Evolutionary conservation across 2,113 vertebrate species (phyloP).

Genomic region (Chiloscyllium plagiosum): DNA sequence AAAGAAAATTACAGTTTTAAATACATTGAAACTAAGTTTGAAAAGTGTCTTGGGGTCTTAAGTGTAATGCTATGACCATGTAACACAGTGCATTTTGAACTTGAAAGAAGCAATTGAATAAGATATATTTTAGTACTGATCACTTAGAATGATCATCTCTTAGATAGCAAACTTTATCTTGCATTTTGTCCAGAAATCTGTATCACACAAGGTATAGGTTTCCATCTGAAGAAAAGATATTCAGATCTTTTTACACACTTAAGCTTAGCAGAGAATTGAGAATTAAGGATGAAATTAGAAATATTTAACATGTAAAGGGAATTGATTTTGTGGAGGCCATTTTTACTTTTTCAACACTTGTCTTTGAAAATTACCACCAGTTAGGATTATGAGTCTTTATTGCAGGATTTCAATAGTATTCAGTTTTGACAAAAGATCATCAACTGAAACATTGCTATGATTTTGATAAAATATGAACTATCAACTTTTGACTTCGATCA

Average conservation of each 20-base stretch:
- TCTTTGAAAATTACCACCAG: neutral
- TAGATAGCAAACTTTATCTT: neutral
- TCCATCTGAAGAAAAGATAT: neutral
- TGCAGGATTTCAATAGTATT: neutral
- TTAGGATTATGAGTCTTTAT: neutral
- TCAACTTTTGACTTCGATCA: too few relatives aligned
- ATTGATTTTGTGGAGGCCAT: neutral
- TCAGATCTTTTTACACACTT: neutral
- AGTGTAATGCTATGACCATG: neutral
- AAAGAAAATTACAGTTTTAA: too few relatives aligned
- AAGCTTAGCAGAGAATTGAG: too few relatives aligned
- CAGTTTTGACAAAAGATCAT: neutral
- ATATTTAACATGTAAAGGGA: neutral
- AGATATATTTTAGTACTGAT: neutral
- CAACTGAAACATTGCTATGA: neutral
- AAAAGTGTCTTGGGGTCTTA: neutral
- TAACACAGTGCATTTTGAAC: neutral
- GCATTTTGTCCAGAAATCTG: neutral
- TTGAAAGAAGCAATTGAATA: neutral
- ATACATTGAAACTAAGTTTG: neutral
- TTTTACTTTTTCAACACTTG: neutral
- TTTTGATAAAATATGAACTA: too few relatives aligned
- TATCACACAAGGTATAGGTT: too few relatives aligned
- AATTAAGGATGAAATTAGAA: too few relatives aligned
- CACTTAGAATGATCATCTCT: neutral